phyloP scores from a whole-genome alignment of 2,113 vertebrate species.

The Pangasianodon hypophthalmus region DNA sequence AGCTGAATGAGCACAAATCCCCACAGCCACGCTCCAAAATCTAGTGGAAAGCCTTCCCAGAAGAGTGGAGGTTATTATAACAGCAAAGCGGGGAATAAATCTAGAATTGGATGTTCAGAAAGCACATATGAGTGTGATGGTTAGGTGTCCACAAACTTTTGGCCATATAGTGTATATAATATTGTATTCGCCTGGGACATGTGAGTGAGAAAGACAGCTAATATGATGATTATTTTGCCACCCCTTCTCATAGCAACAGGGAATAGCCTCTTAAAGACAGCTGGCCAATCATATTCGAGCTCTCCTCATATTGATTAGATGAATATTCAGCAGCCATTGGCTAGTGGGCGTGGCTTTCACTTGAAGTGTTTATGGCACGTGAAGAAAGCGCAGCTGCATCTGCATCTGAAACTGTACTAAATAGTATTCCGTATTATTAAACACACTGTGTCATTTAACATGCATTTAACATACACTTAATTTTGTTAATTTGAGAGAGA shows the following conservation, averaged over 20 bases:
- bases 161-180: neutral
- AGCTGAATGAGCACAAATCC: neutral
- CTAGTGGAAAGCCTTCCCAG: neutral
- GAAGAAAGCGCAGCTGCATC: neutral
- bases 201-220: neutral
- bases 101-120: neutral
- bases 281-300: neutral
- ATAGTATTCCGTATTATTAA: neutral
- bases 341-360: neutral
- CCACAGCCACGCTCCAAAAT: neutral
- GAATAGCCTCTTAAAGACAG: neutral
- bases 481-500: neutral
- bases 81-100: neutral
- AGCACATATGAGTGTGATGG: neutral
- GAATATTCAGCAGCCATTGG: neutral
- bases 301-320: neutral
- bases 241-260: neutral
- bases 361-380: neutral
- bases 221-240: neutral
- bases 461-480: neutral
- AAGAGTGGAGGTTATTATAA: neutral
- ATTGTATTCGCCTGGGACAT: neutral
- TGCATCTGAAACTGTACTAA: neutral
- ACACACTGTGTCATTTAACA: neutral
- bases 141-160: neutral